Conservation (phyloP, 1,140 invertebrate genomes). For the Maniola jurtina region DNA sequence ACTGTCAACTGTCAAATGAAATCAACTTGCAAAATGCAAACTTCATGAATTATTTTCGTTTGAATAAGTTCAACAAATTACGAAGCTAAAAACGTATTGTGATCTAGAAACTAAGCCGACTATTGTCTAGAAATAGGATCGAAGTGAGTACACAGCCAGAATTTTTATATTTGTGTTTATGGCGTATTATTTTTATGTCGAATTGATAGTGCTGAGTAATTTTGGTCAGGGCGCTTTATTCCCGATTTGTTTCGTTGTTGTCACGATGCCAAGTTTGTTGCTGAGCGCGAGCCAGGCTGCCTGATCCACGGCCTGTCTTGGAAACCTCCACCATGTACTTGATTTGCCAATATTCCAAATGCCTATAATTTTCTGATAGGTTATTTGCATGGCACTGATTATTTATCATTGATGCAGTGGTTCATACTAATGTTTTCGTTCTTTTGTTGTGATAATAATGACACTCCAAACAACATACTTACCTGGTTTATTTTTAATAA, state of each 20-base stretch:
- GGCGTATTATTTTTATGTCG: slow-evolving; percentile 42
- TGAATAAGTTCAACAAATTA: slow-evolving; percentile 32
- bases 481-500: no score
- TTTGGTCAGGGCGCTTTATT: slow-evolving; percentile 30
- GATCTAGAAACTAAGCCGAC: slow-evolving; percentile 6
- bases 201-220: slow-evolving; percentile 49
- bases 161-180: slow-evolving; percentile 15
- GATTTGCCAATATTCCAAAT: neutral
- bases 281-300: slow-evolving; percentile 17
- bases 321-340: neutral
- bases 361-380: slow-evolving; percentile 1
- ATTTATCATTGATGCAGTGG: neutral
- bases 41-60: slow-evolving; percentile 33
- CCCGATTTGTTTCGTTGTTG: slow-evolving; percentile 38
- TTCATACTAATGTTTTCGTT: neutral
- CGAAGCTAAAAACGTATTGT: slow-evolving; percentile 21
- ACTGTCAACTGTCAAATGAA: no score
- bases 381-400: neutral
- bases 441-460: no score
- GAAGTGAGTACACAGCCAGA: slow-evolving; percentile 27
- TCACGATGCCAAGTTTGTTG: slow-evolving; percentile 45
- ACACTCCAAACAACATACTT: no score
- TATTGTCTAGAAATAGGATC: slow-evolving; percentile 1
- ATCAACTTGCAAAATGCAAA: slow-evolving; percentile 13
- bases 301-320: slow-evolving; percentile 10